Conservation (phyloP, 2,797 vertebrate genomes). For the Crenuchus spilurus region DNA sequence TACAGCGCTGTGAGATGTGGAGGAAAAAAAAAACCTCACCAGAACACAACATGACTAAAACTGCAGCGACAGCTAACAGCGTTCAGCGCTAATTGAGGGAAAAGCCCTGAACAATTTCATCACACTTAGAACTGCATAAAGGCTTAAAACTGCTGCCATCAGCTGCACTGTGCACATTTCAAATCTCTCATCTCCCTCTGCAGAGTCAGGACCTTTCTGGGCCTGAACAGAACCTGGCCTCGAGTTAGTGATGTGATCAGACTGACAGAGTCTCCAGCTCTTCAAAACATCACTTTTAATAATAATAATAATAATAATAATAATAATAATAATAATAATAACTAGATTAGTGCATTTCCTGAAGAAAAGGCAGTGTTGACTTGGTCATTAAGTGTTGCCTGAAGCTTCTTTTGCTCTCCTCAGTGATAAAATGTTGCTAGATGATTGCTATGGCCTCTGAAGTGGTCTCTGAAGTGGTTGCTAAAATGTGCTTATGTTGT, state of each 20-base stretch:
- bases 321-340: not conserved
- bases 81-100: not conserved
- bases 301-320: not conserved
- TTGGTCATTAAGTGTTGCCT: too few species aligned
- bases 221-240: not conserved
- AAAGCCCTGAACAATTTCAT: constrained; percentile 26
- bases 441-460: too few species aligned
- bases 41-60: not conserved
- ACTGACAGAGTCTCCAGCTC: not conserved
- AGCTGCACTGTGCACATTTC: not conserved
- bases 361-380: too few species aligned
- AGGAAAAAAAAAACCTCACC: not conserved
- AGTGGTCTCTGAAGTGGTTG: too few species aligned
- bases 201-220: constrained; percentile 7
- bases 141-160: constrained; percentile 27
- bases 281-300: not conserved
- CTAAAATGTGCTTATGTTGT: too few species aligned
- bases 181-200: constrained; percentile 32
- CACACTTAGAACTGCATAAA: constrained; percentile 4
- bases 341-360: too few species aligned
- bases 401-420: too few species aligned
- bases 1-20: not conserved
- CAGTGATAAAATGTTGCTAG: too few species aligned
- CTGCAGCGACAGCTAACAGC: constrained; percentile 9
- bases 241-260: not conserved